Conservation (phyloP, 2,113 vertebrate species). For the Notiomystis cincta region DNA sequence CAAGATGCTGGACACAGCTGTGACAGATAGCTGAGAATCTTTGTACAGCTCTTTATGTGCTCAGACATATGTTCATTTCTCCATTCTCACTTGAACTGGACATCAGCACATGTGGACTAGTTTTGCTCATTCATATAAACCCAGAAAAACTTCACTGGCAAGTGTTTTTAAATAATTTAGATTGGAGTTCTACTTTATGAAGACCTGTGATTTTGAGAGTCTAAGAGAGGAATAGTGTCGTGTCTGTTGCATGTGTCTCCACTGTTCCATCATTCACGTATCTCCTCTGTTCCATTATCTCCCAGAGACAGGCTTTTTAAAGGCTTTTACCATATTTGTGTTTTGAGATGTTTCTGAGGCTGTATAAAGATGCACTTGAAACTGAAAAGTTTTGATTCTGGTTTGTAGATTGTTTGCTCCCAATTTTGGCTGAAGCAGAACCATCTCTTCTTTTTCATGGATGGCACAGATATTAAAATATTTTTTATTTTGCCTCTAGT, state of each 20-base stretch:
- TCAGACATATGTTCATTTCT: not conserved
- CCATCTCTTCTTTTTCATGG: not conserved
- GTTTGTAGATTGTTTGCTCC: not conserved
- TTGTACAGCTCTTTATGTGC: not conserved
- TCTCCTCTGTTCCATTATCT: not conserved
- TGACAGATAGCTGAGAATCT: not conserved
- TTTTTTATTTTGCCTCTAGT: not conserved
- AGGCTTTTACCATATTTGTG: not conserved
- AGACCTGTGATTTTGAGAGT: not conserved
- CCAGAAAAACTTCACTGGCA: not conserved
- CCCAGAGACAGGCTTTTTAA: not conserved
- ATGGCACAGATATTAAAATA: not conserved
- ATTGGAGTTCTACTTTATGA: not conserved
- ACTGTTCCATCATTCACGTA: not conserved
- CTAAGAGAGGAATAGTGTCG: rapidly evolving
- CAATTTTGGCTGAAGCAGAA: not conserved
- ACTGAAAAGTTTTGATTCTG: not conserved
- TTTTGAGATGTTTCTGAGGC: not conserved
- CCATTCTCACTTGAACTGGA: not conserved
- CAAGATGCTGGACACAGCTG: not conserved
- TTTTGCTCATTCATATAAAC: not conserved
- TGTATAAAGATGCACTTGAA: not conserved
- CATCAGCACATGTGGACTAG: not conserved
- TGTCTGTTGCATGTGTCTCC: not conserved
- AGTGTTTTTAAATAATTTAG: not conserved